Evolutionary conservation across 2,888 invertebrate genomes (phyloP), one percentile per base, ranked within the genome.

Genomic region (Drosophila paramelanica): DNA sequence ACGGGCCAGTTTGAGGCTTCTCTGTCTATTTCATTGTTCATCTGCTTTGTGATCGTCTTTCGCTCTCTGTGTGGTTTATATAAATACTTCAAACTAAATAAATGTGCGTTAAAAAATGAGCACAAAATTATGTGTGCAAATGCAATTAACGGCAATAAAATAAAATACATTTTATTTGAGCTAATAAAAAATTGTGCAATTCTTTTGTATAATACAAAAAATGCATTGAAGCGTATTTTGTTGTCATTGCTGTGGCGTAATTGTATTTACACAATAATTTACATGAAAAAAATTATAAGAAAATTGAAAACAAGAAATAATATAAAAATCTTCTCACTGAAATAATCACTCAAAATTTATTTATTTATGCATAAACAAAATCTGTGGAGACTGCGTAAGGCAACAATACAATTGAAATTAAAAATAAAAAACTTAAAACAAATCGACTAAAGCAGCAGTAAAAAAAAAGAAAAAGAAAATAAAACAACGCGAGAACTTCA

Each of bases 91-190:
- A 50, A 52, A 43, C 36, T 27, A 56, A 59, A 45, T 58, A 53
- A 31, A 47, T 45, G 57, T 47, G 57, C 46, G 46, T 56, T 14
- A 38, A 47, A 36, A 68, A 70, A 55, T 57, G 41, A 38, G 27
- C 43, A 46, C 52, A 49, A 41, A 47, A 55, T 46, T 36, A 36
- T 49, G 46, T 66, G 66, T 60, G 53, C 60, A 60, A 77, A 46
- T 31, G 38, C 58, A 70, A 82, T 79, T 79, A 62, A 70, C 67
- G 60, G 66, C 52, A 52, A 68, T 60, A 59, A 76, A 73, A 73
- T 72, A 67, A 60, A 62, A 59, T 58, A 52, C 36, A 53, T 25
- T 31, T 67, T 73, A 76, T 72, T 67, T 64, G 55, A 73, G 61
- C 64, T 27, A 50, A 68, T 68, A 70, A 72, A 72, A 78, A 67